Base-by-base conservation (phyloP, 1,140 invertebrate species). In the Drosophila takahashii region DNA sequence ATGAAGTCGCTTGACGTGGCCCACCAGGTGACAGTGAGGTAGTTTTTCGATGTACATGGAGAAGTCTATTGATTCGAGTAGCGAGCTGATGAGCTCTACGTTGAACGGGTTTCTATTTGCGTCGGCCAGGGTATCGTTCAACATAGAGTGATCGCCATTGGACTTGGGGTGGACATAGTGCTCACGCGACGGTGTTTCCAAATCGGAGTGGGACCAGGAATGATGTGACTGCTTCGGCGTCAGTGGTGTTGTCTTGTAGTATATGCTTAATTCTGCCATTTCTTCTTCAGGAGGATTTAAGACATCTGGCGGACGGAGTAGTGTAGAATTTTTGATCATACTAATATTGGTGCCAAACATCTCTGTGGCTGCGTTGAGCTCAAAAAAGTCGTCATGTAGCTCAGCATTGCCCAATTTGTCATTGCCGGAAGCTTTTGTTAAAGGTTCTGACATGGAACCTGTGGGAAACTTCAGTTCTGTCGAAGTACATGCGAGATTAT, bases 61-160 rank as follows among this genome's bases (percentile, higher is more conserved):
- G 26, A 94, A 94, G 48, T 94, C 94, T 10, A 94, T 93, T 79
- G 94, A 93, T 56, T 94, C 93, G 57, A 94, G 75, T 61, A 94
- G 85, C 8, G 93, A 93, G 42, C 92, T 83, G 39, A 93, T 91
- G 32, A 94, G 90, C 45, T 94, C 93, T 32, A 92, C 93, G 79
- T 93, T 94, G 39, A 94, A 94, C 11, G 94, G 94, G 92, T 94
- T 94, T 41, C 94, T 73, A 57, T 92, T 78, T 7, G 26, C 13
- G 18, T 77, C 71, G 6, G 79, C 52, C 15, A 86, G 26, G 3
- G 83, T 81, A 7, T 37, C 39, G 16, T 76, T 83, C 1, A 89
- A 11, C 11, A 34, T 9, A 0, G 84, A 52, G 9, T 73, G 59
- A 29, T 87, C 64, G 0, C 50, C 34, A 32, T n/a, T 61, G 2